Evolutionary conservation across 2,888 invertebrate species (phyloP), one percentile per base, ranked within the genome.

Genomic region (Dicyrtoma fusca): DNA sequence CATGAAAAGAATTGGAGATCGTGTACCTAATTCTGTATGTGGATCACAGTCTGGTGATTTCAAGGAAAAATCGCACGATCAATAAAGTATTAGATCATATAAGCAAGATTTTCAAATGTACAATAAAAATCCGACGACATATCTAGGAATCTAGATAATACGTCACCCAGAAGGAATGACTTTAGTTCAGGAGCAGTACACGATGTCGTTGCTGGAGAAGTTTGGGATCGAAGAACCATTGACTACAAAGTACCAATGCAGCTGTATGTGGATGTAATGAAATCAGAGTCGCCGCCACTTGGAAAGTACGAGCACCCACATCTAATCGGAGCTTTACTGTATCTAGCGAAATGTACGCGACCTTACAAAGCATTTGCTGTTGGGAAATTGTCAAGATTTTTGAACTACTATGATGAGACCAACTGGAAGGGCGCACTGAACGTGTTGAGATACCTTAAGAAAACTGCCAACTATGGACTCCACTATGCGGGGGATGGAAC

Each of bases 341-440:
- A 78, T 47, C 34, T 80, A 2, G 75, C 80, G 0, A 47, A 55
- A 1, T 23, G 51, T 8, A 77, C 80, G 0, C 49, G 81, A 6
- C 80, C 79, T 8, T 81, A 80, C 51, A 79, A 81, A 23, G 25
- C 77, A 10, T 66, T 21, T 42, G 34, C 66, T 1, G 55, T 66
- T 3, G 26, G 19, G n/a, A 34, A 42, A 11, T 13, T 77, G 65
- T 71, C 81, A 1, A 76, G 78, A 61, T 81, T 77, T 26, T 69
- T 71, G 14, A 72, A 71, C 21, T 72, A 75, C 25, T 75, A 75
- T 70, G 62, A 63, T 11, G 47, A 75, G 42, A 10, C n/a, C 3
- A 81, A 81, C 66, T 77, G 71, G 69, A 64, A 70, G 14, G 74
- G 72, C 4, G 79, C 75, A 1, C 78, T 78, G 65, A n/a, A 55